These are phyloP conservation scores for Platysternon megacephalum DNA, from an alignment of 2,113 vertebrate species.

Conservation along the genomic window DNA sequence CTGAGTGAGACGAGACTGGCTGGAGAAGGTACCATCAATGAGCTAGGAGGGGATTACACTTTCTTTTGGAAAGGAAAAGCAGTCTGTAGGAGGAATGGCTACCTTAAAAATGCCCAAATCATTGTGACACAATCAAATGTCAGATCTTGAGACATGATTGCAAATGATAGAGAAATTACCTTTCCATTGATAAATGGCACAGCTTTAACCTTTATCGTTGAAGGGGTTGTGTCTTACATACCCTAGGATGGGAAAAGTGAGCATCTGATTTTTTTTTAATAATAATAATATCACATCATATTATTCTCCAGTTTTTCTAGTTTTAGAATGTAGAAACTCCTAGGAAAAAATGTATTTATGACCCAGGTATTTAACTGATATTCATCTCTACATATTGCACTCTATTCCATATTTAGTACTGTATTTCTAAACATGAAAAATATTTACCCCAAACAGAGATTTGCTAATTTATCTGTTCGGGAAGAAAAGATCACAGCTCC, in stretches of 20 bases:
- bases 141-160: slow-evolving; percentile 16
- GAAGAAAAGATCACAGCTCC: neutral
- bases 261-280: neutral
- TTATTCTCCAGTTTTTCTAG: neutral
- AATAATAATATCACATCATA: neutral
- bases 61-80: too few relatives aligned
- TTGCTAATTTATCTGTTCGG: neutral
- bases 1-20: too few relatives aligned
- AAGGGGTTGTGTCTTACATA: neutral
- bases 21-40: too few relatives aligned
- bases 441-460: neutral
- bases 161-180: slow-evolving; percentile 56
- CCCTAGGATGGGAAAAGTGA: neutral
- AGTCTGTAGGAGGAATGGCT: neutral
- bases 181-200: slow-evolving; percentile 52
- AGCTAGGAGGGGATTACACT: too few relatives aligned
- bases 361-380: neutral
- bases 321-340: neutral
- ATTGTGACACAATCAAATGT: slow-evolving; percentile 27
- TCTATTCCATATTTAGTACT: neutral
- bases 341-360: neutral
- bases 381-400: neutral
- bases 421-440: neutral
- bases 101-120: slow-evolving; percentile 10
- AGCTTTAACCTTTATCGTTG: slow-evolving; percentile 19